Conservation (phyloP, 2,888 invertebrate species). For the Tetranychus piercei region DNA sequence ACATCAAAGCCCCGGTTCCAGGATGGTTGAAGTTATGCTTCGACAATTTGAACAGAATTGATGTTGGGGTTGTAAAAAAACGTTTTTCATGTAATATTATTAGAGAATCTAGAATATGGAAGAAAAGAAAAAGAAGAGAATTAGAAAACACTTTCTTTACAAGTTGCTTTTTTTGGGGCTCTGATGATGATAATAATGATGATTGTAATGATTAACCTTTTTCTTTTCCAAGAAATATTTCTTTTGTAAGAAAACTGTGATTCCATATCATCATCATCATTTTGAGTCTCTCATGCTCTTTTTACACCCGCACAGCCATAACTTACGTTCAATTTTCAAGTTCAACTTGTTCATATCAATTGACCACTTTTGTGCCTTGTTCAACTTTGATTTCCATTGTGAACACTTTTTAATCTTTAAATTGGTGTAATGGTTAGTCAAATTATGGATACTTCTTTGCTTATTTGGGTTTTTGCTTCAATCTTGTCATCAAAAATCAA, state of each 20-base stretch:
- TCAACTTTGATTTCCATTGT: too few relatives aligned
- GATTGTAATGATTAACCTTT: not conserved
- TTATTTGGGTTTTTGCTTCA: too few relatives aligned
- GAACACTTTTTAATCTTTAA: too few relatives aligned
- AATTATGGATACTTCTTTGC: too few relatives aligned
- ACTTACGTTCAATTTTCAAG: too few relatives aligned
- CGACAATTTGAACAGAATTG: not conserved
- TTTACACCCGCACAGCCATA: too few relatives aligned
- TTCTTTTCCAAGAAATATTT: not conserved
- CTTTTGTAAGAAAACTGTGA: not conserved
- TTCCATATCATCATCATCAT: not conserved
- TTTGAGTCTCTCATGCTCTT: too few relatives aligned
- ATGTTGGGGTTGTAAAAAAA: not conserved
- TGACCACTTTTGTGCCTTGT: too few relatives aligned
- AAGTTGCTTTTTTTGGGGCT: not conserved
- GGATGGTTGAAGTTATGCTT: not conserved
- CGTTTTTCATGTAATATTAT: not conserved
- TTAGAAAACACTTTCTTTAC: not conserved
- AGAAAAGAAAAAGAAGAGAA: too few relatives aligned
- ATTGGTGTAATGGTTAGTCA: too few relatives aligned
- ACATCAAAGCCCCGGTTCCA: conserved; percentile 1
- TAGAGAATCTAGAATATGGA: not conserved
- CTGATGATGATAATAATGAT: not conserved
- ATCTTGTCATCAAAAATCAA: too few relatives aligned
- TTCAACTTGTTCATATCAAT: too few relatives aligned